Evolutionary conservation across 2,797 vertebrate genomes (phyloP).

Genomic region (Microctenopoma steveboyesi): DNA sequence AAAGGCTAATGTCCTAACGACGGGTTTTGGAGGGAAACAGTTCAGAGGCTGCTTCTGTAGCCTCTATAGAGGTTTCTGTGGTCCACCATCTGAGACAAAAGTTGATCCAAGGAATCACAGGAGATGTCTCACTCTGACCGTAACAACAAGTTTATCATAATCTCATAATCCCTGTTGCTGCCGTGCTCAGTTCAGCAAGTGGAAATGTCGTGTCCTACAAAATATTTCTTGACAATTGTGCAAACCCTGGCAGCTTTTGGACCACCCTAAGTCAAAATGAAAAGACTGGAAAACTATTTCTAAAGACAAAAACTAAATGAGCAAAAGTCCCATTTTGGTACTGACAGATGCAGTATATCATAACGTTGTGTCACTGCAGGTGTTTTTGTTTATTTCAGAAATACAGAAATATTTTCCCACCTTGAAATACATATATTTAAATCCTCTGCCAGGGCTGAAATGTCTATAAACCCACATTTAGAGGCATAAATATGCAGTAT

Average conservation of each 20-base stretch:
- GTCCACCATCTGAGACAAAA: slow-evolving; percentile 48
- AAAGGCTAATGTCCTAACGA: slow-evolving; percentile 29
- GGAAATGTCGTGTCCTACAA: too few relatives aligned
- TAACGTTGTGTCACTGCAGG: not conserved
- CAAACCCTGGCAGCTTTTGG: too few relatives aligned
- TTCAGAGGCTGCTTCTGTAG: slow-evolving; percentile 44
- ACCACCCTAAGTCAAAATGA: too few relatives aligned
- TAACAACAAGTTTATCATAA: slow-evolving; percentile 21
- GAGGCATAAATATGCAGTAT: slow-evolving; percentile 75
- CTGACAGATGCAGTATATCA: too few relatives aligned
- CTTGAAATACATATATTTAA: slow-evolving; percentile 16
- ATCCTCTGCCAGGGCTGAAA: slow-evolving; percentile 45
- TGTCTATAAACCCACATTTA: slow-evolving; percentile 73
- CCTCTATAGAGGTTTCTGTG: slow-evolving; percentile 38
- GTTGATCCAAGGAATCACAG: slow-evolving; percentile 37
- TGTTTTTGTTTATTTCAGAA: slow-evolving; percentile 28
- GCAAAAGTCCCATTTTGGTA: too few relatives aligned
- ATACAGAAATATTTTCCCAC: slow-evolving; percentile 5
- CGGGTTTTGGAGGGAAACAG: slow-evolving; percentile 33
- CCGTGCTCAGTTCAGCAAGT: too few relatives aligned
- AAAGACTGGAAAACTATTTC: too few relatives aligned
- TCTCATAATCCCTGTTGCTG: too few relatives aligned
- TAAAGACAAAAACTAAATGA: too few relatives aligned
- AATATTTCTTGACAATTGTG: too few relatives aligned
- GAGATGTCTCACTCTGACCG: slow-evolving; percentile 35